Base-by-base conservation (phyloP, 2,888 invertebrate genomes). In the Volucella inflata region DNA sequence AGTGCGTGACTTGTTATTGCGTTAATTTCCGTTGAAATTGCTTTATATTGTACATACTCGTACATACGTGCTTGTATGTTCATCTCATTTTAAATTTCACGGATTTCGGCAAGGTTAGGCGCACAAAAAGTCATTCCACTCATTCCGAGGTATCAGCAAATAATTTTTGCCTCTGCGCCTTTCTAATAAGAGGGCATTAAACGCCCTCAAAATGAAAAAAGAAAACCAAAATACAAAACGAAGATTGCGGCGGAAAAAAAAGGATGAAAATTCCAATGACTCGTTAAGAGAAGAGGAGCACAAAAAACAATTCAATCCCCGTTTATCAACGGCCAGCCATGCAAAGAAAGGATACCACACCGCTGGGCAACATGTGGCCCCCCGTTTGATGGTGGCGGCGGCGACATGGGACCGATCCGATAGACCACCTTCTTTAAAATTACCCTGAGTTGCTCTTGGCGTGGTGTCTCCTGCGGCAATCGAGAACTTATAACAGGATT, bases 41-140 rank as follows among this genome's bases (percentile, higher is more conserved):
- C 46, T 51, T 50, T 67, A 42, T 30, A 50, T 57, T 14, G 6
- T 30, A 30, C 30, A 6, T 30, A 30, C 30, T 30, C 30, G 6
- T 30, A 30, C 30, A 30, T 30, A 6, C n/a, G n/a, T n/a, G n/a
- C n/a, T n/a, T n/a, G n/a, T n/a, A n/a, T 6, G 21, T 21, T 2
- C 21, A 30, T 30, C 30, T 30, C 30, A 30, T 59, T 48, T 76
- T 8, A 12, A 10, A 48, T 14, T 42, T 16, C 42, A 30, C 17
- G 48, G 57, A 30, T 60, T 67, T 60, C 36, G 67, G 60, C 68
- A 77, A 77, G 77, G 77, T 77, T 70, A 62, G 51, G 67, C 36
- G 44, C 59, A 50, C 60, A 51, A 60, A 68, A 62, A 62, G 68
- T 77, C 77, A 77, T 77, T 77, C 50, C 68, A 55, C 77, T 77